Base-by-base conservation (phyloP, 2,888 invertebrate genomes). In the Brachylomia viminalis region DNA sequence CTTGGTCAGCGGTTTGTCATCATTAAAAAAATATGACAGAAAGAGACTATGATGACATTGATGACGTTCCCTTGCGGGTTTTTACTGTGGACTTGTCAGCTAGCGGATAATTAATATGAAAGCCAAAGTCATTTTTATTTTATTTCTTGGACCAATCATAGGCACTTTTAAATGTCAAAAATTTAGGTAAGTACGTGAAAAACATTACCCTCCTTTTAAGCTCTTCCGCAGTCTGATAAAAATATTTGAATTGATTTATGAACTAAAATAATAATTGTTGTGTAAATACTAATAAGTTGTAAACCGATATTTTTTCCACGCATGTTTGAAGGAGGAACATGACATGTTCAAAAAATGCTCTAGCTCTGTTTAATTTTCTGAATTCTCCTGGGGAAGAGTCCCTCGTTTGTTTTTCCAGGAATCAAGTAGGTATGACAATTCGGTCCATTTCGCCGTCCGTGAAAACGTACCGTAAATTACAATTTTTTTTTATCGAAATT, bases 1-100 rank as follows among this genome's bases (percentile, higher is more conserved):
- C 11, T 67, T 15, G 30, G 72, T 67, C n/a, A 66, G 47, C 64
- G 54, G 59, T 78, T 49, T n/a, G 23, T 11, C 23, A n/a, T 30
- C 13, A 13, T 45, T 45, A 7, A 7, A 20, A 13, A 27, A 65
- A 30, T 66, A 15, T 47, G 13, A 45, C 8, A 45, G 1, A 11
- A 62, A 10, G 6, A 27, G 27, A 20, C 13, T 23, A 11, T 52
- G n/a, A 52, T n/a, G 23, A 11, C 2, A 1, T 52, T 11, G 23
- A 10, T 65, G 23, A 47, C 8, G 23, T 5, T 30, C 8, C 23
- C 1, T 23, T 10, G 15, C 30, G 30, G 23, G 30, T 20, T 59
- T 15, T 6, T 30, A 23, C 2, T 15, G 15, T 30, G 8, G 8
- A 45, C 15, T 66, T 15, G 15, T 47, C 15, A 47, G 15, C 15